Evolutionary conservation across 2,888 invertebrate species (phyloP), one percentile per base, ranked within the genome.

Genomic region (Euplexia lucipara): DNA sequence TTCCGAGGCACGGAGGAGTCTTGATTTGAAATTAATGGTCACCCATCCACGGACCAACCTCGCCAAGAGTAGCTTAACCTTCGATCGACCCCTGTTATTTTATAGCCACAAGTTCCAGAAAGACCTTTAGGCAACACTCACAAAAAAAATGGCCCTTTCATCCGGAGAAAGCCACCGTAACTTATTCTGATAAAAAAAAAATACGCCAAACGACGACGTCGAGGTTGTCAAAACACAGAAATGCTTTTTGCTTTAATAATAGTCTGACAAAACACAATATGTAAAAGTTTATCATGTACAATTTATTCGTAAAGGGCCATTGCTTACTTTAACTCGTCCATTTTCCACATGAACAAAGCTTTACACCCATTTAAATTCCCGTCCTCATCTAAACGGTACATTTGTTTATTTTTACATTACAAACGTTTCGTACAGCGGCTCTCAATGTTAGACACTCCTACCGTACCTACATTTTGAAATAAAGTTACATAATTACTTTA

Each of bases 401-500:
- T 68, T 80, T 72, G 60, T 79, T 68, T 79, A 70, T 79, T 73
- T 78, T 79, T 64, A 77, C 67, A 68, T 76, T 66, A 77, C 70
- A 54, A 58, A 42, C 48, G 32, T 41, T 61, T 72, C 53, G 35
- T 52, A 59, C 78, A 68, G 60, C 9, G 66, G 64, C 34, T 72
- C 72, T 72, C 60, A 77, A 77, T 45, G 57, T 73, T 63, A 35
- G 2, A 22, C 20, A 42, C 54, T 35, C 10, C 6, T 14, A 9
- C 14, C 6, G 16, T 35, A 39, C 6, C 14, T 35, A 39, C 8
- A 37, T 45, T 54, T 58, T 61, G 5, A 14, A 48, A 44, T n/a
- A n/a, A n/a, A n/a, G n/a, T n/a, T n/a, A n/a, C n/a, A n/a, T n/a
- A n/a, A n/a, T n/a, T n/a, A n/a, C n/a, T n/a, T n/a, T 16, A 20